Base-by-base conservation (phyloP, 2,888 invertebrate genomes). In the Pharmacophagus antenor region DNA sequence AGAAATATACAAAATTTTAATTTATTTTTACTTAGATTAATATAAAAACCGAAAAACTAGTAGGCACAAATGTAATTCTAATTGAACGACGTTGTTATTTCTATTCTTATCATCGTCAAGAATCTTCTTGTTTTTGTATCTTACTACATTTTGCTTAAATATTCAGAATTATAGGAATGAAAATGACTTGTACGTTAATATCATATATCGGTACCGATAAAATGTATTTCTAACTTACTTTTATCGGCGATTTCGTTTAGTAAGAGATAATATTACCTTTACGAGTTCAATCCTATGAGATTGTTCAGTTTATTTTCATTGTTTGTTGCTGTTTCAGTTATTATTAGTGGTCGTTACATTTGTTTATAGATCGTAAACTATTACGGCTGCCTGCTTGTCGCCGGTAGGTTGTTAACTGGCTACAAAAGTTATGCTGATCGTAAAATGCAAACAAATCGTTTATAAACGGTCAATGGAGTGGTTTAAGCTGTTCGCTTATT, bases 201-300 rank as follows among this genome's bases (percentile, higher is more conserved):
- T 72, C 70, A 72, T 73, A 77, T 77, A 79, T 72, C 66, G 67
- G 64, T 67, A 65, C 68, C 80, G 73, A 81, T 84, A 82, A 85
- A 84, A 80, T 78, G 80, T 77, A 82, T 74, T 72, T 78, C 74
- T 81, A 82, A 78, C 83, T 80, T 78, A 80, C 82, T 88, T 88
- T 88, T 84, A 71, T 77, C 75, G 70, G 70, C 72, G 81, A 81
- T 83, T 86, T 73, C 72, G 79, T 87, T 88, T 88, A 89, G 88
- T 85, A 85, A 88, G 88, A 88, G 84, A 88, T 88, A 87, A 88
- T 85, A 82, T 81, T 85, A 88, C 89, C 88, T 88, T 88, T 88
- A 88, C 81, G 87, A 82, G 82, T 79, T 74, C 80, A 79, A 76
- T 79, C 74, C 77, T 76, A 68, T 73, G 79, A 73, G 82, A 80